Conservation (phyloP, 2,113 vertebrate genomes). For the Chamaea fasciata region DNA sequence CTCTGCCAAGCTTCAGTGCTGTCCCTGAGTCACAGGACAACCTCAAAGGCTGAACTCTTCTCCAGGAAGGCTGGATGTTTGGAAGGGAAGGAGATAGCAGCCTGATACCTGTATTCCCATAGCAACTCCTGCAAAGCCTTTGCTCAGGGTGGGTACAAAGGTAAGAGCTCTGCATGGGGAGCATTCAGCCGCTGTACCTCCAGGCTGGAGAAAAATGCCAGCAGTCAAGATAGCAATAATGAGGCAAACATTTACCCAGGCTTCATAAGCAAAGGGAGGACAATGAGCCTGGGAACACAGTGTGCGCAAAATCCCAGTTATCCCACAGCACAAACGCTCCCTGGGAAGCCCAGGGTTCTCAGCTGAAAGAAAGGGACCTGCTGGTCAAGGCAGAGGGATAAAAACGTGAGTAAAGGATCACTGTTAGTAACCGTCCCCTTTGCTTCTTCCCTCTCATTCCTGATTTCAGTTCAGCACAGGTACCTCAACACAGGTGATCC, state of each 20-base stretch:
- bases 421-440: not conserved
- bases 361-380: not conserved
- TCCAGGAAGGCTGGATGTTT: not conserved
- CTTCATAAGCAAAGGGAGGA: not conserved
- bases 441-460: not conserved
- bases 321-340: not conserved
- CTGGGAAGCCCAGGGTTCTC: not conserved
- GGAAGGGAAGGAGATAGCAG: not conserved
- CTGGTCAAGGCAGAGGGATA: not conserved
- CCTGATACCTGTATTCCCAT: not conserved
- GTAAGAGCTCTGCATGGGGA: not conserved
- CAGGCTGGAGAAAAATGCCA: not conserved
- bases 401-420: not conserved
- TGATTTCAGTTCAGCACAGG: not conserved
- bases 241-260: slow-evolving; percentile 40
- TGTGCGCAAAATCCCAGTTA: not conserved
- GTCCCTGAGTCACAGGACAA: not conserved
- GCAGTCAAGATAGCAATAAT: not conserved
- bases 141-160: not conserved
- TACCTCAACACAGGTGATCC: not conserved
- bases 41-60: not conserved
- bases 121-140: not conserved
- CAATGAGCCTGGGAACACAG: not conserved
- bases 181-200: not conserved
- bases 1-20: not conserved